Evolutionary conservation across 2,113 vertebrate species (phyloP).

Genomic region (Ancistrus triradiatus): DNA sequence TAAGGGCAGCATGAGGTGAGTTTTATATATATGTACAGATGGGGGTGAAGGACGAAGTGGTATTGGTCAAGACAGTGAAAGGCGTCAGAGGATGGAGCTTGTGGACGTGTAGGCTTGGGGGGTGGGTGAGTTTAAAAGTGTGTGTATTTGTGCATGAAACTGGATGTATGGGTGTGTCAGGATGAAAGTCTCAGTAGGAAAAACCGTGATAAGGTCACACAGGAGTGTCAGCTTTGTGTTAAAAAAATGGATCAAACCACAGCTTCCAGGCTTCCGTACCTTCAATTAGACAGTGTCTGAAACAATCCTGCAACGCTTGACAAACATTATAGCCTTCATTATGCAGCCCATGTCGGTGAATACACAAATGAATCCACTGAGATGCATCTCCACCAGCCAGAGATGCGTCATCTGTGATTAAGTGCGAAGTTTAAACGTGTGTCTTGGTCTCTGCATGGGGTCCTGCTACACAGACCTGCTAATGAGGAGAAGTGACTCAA

Average conservation of each 20-base stretch:
- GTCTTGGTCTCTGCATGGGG: slow-evolving; percentile 44
- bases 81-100: not conserved
- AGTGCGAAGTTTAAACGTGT: slow-evolving; percentile 10
- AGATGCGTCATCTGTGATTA: slow-evolving; percentile 48
- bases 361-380: not conserved
- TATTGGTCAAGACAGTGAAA: slow-evolving; percentile 58
- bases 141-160: slow-evolving; percentile 3
- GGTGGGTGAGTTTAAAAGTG: not conserved
- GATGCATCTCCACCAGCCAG: not conserved
- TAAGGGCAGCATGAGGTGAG: not conserved
- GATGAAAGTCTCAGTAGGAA: slow-evolving; percentile 41
- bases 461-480: slow-evolving; percentile 38
- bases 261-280: no score
- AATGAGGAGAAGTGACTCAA: slow-evolving; percentile 69
- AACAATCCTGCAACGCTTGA: no score
- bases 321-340: not conserved
- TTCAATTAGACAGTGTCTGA: no score
- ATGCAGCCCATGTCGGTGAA: not conserved
- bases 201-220: slow-evolving; percentile 31
- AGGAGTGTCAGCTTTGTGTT: slow-evolving; percentile 12
- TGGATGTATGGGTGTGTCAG: slow-evolving; percentile 3
- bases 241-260: not conserved
- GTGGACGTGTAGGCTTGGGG: not conserved
- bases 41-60: slow-evolving; percentile 15
- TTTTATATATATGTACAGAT: slow-evolving; percentile 29